Evolutionary conservation across 2,888 invertebrate genomes (phyloP), one percentile per base, ranked within the genome.

Genomic region (Perizoma affinitatum): DNA sequence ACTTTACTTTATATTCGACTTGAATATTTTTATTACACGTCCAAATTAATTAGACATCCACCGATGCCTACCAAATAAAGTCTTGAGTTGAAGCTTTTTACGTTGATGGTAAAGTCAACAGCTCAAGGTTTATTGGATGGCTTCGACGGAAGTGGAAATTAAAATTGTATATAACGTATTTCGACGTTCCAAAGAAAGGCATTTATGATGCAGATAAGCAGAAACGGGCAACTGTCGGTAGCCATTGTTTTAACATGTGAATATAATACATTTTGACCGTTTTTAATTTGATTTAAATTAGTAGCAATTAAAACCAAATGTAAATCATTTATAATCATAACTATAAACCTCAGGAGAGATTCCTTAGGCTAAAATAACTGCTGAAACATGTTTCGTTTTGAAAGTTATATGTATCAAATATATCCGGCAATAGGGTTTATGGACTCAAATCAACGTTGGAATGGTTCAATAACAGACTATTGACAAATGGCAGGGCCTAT

Each of bases 221-320:
- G 72, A 75, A 79, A 77, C 79, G 80, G 78, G 79, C 85, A 87
- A 88, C 88, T 82, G 88, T 80, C 82, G 82, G 84, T 86, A 84
- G 86, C 90, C 83, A 91, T 90, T 91, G 90, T 91, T 87, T 88
- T 84, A 84, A 81, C 80, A 86, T 89, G 89, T 84, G 89, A 88
- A 85, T 86, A 87, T 84, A 81, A 86, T 84, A 81, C 85, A 81
- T 78, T 77, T 66, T 81, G 79, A 83, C 79, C 80, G 84, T 78
- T 79, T n/a, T 80, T 83, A 85, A 87, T 87, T 86, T 78, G 78
- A 73, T 83, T 86, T 83, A 87, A 88, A 89, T 89, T 87, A 79
- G 75, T 74, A 44, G 34, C 35, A 36, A 38, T 38, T 38, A 6
- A 38, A 38, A 38, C 22, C 22, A 22, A 22, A 22, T 22, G 22